Conservation (phyloP, 2,888 invertebrate species). For the Euplexia lucipara region DNA sequence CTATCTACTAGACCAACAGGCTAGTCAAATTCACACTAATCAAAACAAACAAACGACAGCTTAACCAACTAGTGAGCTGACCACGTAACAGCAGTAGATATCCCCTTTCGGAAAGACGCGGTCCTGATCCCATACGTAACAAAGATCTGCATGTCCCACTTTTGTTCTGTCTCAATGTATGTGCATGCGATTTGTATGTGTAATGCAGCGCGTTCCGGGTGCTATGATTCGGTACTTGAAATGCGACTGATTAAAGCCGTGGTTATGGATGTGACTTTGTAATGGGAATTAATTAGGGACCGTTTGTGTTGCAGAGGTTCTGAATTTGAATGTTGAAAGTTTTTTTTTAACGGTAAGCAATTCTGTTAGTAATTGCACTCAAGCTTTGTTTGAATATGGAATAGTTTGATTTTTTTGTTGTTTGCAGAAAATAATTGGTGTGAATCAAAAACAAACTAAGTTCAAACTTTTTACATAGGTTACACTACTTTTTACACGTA, state of each 20-base stretch:
- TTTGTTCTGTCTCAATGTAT: constrained; percentile 53
- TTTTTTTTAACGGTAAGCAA: not conserved
- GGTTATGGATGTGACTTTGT: constrained; percentile 47
- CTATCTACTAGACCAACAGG: not conserved
- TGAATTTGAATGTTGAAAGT: constrained; percentile 25
- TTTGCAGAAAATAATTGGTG: too few relatives aligned
- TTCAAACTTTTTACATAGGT: too few relatives aligned
- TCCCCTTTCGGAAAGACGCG: constrained; percentile 36
- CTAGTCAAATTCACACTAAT: not conserved
- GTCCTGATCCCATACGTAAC: constrained; percentile 36
- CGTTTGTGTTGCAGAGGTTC: constrained; percentile 19
- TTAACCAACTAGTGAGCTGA: constrained; percentile 30
- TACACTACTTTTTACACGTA: too few relatives aligned
- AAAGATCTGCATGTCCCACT: constrained; percentile 56
- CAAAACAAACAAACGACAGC: constrained; percentile 52
- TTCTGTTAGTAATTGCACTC: not conserved
- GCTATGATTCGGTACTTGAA: constrained; percentile 40
- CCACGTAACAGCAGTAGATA: constrained; percentile 39
- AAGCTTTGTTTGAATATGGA: too few relatives aligned
- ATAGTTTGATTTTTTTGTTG: too few relatives aligned
- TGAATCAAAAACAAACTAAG: too few relatives aligned
- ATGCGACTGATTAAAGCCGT: constrained; percentile 41
- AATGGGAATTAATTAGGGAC: constrained; percentile 33
- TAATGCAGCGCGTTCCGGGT: constrained; percentile 32
- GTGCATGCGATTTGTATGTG: constrained; percentile 57